Conservation (phyloP, 2,113 vertebrate species). For the Tursiops truncatus region DNA sequence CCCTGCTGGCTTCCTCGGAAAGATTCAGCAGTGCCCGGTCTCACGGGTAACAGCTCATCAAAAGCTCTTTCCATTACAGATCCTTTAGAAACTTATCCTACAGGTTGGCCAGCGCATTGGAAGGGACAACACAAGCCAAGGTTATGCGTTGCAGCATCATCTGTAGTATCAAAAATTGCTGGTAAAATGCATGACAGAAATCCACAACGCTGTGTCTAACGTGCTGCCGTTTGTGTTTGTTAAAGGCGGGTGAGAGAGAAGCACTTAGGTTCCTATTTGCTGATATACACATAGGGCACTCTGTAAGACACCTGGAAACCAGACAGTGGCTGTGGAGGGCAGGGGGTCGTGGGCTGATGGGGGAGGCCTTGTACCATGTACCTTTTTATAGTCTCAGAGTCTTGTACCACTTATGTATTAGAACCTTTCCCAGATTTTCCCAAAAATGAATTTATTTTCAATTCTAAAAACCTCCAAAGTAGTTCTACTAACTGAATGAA, state of each 20-base stretch:
- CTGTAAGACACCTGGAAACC: neutral
- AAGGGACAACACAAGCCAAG: neutral
- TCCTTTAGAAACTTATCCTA: neutral
- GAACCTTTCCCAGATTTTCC: neutral
- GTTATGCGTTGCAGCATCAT: neutral
- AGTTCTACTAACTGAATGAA: neutral
- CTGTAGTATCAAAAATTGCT: neutral
- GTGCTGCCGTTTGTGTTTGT: neutral
- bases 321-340: rapidly evolving
- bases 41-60: neutral
- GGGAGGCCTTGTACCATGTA: rapidly evolving
- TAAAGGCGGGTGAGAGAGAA: neutral
- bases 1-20: neutral
- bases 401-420: neutral
- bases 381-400: neutral
- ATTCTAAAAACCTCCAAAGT: neutral
- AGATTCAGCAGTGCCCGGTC: neutral
- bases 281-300: neutral
- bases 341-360: neutral
- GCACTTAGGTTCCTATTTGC: neutral
- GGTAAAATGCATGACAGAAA: neutral
- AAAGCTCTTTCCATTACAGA: neutral
- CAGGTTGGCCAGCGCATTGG: neutral
- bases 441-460: neutral
- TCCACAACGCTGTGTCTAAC: too few relatives aligned